Evolutionary conservation across 2,888 invertebrate species (phyloP).

Genomic region (Dione vanillae): DNA sequence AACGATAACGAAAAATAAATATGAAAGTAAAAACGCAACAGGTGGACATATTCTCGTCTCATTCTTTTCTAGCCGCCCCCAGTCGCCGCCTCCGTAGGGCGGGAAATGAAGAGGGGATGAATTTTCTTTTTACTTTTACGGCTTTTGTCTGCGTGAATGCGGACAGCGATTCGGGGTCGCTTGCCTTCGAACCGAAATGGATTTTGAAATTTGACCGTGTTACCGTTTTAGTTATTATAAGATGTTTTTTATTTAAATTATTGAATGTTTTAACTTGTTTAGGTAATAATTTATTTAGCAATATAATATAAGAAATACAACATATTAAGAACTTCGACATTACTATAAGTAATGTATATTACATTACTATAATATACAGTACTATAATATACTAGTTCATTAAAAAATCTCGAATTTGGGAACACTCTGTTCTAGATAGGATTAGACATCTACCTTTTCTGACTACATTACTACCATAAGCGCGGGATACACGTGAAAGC

Average conservation of each 20-base stretch:
- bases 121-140: slow-evolving; percentile 83
- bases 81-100: slow-evolving; percentile 80
- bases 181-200: slow-evolving; percentile 56
- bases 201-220: slow-evolving; percentile 51
- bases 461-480: no score
- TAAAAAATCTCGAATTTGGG: no score
- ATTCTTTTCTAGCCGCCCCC: slow-evolving; percentile 84
- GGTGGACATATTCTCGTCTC: slow-evolving; percentile 81
- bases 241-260: neutral
- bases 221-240: slow-evolving; percentile 30
- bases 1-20: slow-evolving; percentile 75
- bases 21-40: slow-evolving; percentile 78
- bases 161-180: slow-evolving; percentile 83
- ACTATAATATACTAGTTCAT: neutral
- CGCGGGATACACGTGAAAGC: neutral
- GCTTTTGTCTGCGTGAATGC: slow-evolving; percentile 84
- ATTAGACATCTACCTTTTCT: no score
- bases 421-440: no score
- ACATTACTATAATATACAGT: no score
- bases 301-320: neutral
- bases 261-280: neutral
- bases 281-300: neutral
- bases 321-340: neutral
- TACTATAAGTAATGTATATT: no score
- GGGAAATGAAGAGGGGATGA: slow-evolving; percentile 82